Evolutionary conservation across 2,888 invertebrate genomes (phyloP), one percentile per base, ranked within the genome.

Genomic region (Ferdinandea cuprea): DNA sequence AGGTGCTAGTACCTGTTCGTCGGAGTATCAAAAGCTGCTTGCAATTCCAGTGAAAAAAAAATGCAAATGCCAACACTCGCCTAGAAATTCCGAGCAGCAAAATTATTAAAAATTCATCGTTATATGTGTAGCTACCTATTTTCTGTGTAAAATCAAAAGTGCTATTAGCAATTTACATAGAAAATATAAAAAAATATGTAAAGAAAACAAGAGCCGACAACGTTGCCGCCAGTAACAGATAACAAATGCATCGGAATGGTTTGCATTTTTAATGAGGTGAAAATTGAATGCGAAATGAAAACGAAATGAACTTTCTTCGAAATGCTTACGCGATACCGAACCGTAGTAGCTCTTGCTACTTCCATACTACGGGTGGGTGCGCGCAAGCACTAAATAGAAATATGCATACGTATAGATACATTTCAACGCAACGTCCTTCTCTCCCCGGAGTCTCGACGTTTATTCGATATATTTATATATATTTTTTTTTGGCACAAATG

Each of bases 211-310:
- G 25, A 28, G 3, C 13, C 40, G 15, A 25, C 30, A 11, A 15
- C 25, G 11, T 1, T 2, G 9, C 19, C 56, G 44, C 42, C 56
- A 52, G 56, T 32, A 74, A 30, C 54, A 56, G 76, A 76, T 76
- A 76, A 68, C 68, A 68, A 76, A 68, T 68, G 68, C 76, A 76
- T 76, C 76, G 68, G 25, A 76, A 61, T 68, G 76, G 68, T 76
- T 76, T 76, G 76, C 59, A 76, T 76, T 76, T 59, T 76, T 68
- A 76, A 76, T 76, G 76, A 76, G 59, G 76, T 76, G 76, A 76
- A 76, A 76, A 76, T 76, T 76, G 76, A 76, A 68, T 76, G 76
- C 76, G 76, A 76, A 76, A 76, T 76, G 76, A 76, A 76, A 76
- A 68, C 76, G 76, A 76, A 76, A 76, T 76, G 76, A 76, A 76